Evolutionary conservation across 2,113 vertebrate species (phyloP), one percentile per base, ranked within the genome.

Genomic region (Podarcis muralis): DNA sequence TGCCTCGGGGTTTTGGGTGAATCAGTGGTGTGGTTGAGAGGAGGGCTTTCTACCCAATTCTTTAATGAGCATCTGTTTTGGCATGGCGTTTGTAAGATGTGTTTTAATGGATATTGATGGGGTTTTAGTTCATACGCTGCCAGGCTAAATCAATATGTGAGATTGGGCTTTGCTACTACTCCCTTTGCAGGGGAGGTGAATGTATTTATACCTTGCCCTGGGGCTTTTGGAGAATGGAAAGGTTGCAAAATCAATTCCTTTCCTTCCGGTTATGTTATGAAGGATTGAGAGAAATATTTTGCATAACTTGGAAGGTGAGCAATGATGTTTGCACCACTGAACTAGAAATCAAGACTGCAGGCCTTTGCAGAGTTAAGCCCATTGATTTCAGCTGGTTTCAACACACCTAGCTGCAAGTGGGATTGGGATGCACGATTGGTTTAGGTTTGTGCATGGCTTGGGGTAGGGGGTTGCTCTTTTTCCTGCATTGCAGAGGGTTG

Each of bases 121-220:
- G 40, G 75, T 72, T 85, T 48, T 81, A 88, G 53, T 86, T 89
- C 91, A 53, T 88, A 91, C 23, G 5, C 82, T 90, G 84, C 81
- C 76, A 87, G 32, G 81, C 53, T 75, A 1, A 16, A 87, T 92
- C 90, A 86, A 30, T 87, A 84, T 76, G 82, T 68, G 62, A 87
- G 68, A 7, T 87, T 91, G 74, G 83, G 79, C 78, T 94, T 92
- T 59, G 69, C 13, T 88, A 77, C 84, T 91, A 75, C 92, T 89
- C 32, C 5, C 23, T 87, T 1, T 91, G n/a, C 59, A 53, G 40
- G 65, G 81, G 43, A 57, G 30, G 32, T 88, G 72, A 83, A 88
- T 88, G 81, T 74, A 59, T 93, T 87, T 92, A 66, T 82, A 35
- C 85, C 53, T 89, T 85, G 72, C n/a, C 69, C 0, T 11, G 78